Evolutionary conservation across 2,888 invertebrate genomes (phyloP).

Genomic region (Sussaba pulchella): DNA sequence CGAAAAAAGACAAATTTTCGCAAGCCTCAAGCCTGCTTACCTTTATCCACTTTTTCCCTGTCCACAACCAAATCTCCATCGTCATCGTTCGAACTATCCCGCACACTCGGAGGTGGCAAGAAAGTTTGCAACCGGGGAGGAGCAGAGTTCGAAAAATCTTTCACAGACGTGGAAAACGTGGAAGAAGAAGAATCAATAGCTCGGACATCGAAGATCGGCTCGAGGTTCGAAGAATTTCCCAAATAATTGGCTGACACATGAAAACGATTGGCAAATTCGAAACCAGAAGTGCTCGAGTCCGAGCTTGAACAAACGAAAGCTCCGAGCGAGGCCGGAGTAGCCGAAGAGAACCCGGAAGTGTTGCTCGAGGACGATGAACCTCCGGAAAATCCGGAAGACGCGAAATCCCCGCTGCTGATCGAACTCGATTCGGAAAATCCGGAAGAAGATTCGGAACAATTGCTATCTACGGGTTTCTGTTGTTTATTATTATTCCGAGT

Average conservation of each 20-base stretch:
- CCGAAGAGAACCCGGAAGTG: constrained; percentile 55
- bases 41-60: constrained; percentile 29
- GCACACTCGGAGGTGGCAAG: constrained; percentile 18
- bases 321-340: not conserved
- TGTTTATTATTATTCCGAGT: constrained; percentile 2
- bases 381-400: constrained; percentile 41
- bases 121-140: constrained; percentile 42
- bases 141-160: not conserved
- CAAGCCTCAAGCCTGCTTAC: constrained; percentile 36
- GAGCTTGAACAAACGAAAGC: constrained; percentile 32
- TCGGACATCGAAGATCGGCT: not conserved
- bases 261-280: constrained; percentile 20
- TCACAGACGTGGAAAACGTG: not conserved
- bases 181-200: not conserved
- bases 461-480: constrained; percentile 18
- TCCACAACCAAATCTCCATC: not conserved
- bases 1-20: no score
- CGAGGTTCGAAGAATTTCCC: not conserved
- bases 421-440: constrained; percentile 54
- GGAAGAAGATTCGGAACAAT: constrained; percentile 34
- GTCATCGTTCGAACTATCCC: not conserved
- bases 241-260: constrained; percentile 15
- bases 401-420: constrained; percentile 29
- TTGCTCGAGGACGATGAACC: constrained; percentile 25
- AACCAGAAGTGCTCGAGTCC: constrained; percentile 40